Percentiles rank a stretch among this genome's conserved stretches.
These are phyloP conservation scores for Meteorus colon DNA, from an alignment of 2,888 invertebrate species.

Conservation along the genomic window DNA sequence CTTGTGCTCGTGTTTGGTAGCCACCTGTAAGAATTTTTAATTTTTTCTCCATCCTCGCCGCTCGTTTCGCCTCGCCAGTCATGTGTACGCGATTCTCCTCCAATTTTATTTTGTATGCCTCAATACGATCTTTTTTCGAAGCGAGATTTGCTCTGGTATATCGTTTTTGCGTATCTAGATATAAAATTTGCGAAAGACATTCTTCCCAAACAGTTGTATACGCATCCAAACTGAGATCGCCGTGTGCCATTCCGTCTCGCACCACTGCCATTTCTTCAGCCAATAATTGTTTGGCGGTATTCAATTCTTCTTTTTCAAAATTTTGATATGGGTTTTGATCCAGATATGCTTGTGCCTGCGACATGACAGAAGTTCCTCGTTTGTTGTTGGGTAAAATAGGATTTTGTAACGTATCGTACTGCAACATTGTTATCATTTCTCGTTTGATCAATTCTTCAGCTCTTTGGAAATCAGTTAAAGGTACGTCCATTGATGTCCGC, in stretches of 20 bases:
- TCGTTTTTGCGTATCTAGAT: slow-evolving; percentile 91
- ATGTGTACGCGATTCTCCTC: slow-evolving; percentile 96
- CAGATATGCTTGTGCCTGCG: slow-evolving; percentile 86
- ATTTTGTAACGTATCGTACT: slow-evolving; percentile 89
- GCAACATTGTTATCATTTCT: slow-evolving; percentile 97
- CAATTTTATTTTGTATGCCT: slow-evolving; percentile 92
- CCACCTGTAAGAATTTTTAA: slow-evolving; percentile 95
- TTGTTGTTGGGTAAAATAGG: slow-evolving; percentile 78
- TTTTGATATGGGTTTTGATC: slow-evolving; percentile 91
- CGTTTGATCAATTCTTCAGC: slow-evolving; percentile 97
- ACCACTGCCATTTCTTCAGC: slow-evolving; percentile 91
- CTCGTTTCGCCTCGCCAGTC: slow-evolving; percentile 96
- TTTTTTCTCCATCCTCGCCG: slow-evolving; percentile 98
- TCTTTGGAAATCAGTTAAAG: slow-evolving; percentile 89
- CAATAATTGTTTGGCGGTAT: slow-evolving; percentile 80
- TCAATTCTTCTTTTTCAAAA: slow-evolving; percentile 81
- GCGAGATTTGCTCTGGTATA: slow-evolving; percentile 96
- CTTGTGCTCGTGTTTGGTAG: slow-evolving; percentile 88
- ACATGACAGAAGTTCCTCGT: slow-evolving; percentile 74
- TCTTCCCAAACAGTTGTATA: slow-evolving; percentile 98
- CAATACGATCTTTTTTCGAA: slow-evolving; percentile 95
- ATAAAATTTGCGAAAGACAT: slow-evolving; percentile 93
- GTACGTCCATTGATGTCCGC: slow-evolving; percentile 83
- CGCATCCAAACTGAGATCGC: slow-evolving; percentile 92
- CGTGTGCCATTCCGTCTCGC: slow-evolving; percentile 95